A percentile compares a stretch with the other conserved stretches of the same genome.
Evolutionary conservation across 2,797 vertebrate genomes (phyloP).

Genomic region (Artibeus jamaicensis): DNA sequence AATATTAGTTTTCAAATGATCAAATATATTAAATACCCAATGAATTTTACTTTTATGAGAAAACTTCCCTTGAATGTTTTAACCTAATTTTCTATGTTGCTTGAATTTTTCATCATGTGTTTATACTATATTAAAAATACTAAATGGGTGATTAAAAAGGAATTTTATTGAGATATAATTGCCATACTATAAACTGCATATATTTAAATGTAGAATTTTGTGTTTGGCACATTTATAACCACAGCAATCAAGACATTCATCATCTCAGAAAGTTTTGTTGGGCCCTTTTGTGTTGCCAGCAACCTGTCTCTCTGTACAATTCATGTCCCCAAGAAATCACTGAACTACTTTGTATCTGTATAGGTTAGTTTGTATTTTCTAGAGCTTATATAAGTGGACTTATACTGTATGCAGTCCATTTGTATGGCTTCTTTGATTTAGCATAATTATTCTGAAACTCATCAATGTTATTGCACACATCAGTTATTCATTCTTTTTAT

Average conservation of each 20-base stretch:
- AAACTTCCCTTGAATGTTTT: background rate
- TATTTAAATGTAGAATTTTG: background rate
- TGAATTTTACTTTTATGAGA: background rate
- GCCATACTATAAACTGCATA: background rate
- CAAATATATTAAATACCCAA: background rate
- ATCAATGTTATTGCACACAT: background rate
- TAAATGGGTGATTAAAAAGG: background rate
- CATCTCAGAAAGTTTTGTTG: background rate
- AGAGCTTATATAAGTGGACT: background rate
- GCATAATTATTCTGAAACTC: background rate
- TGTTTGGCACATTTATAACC: background rate
- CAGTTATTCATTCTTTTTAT: background rate
- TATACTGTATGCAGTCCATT: background rate
- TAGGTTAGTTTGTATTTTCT: background rate
- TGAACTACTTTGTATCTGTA: background rate
- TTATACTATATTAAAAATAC: conserved; percentile 5
- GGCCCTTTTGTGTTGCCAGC: background rate
- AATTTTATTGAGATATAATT: background rate
- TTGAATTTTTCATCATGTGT: background rate
- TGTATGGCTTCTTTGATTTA: background rate
- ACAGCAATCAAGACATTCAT: background rate
- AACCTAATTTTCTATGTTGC: background rate
- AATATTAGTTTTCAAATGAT: background rate
- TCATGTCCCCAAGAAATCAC: background rate
- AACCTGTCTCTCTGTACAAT: background rate